Conservation (phyloP, 2,113 vertebrate genomes). For the Ammospiza caudacuta region DNA sequence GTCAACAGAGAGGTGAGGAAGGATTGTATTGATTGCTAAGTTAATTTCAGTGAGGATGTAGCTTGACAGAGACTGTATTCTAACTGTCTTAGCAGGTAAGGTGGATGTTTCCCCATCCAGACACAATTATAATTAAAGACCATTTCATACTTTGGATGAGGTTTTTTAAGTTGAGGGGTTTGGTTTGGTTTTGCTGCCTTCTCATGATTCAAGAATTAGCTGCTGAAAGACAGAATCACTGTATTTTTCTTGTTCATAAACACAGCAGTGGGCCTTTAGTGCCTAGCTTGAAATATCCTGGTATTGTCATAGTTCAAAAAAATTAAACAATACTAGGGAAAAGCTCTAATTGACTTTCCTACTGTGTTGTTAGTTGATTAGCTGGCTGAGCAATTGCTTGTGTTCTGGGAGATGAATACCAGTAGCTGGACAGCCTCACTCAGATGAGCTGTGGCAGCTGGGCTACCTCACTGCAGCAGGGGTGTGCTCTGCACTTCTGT, state of each 20-base stretch:
- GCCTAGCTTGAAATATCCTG: background rate
- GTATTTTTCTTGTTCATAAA: constrained; percentile 4
- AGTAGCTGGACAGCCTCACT: background rate
- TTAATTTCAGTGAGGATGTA: background rate
- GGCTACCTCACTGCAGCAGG: background rate
- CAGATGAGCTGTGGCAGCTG: background rate
- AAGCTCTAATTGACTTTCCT: background rate
- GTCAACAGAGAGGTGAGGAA: constrained; percentile 86
- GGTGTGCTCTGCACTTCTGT: background rate
- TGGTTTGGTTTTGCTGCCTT: background rate
- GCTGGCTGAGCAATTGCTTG: background rate
- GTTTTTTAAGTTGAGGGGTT: background rate
- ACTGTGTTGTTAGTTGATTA: constrained; percentile 14
- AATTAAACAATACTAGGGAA: background rate
- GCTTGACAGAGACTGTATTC: background rate
- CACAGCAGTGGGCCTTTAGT: background rate
- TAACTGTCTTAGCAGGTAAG: background rate
- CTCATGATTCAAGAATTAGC: background rate
- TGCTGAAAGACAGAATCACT: background rate
- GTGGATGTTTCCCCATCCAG: background rate
- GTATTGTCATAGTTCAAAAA: background rate
- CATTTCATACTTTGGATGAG: background rate
- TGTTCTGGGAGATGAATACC: background rate
- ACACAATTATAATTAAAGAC: background rate
- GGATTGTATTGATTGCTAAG: background rate